Percentiles rank a stretch among this genome's conserved stretches.
Conservation (phyloP, 2,888 invertebrate species). For the Apodemia duryi region DNA sequence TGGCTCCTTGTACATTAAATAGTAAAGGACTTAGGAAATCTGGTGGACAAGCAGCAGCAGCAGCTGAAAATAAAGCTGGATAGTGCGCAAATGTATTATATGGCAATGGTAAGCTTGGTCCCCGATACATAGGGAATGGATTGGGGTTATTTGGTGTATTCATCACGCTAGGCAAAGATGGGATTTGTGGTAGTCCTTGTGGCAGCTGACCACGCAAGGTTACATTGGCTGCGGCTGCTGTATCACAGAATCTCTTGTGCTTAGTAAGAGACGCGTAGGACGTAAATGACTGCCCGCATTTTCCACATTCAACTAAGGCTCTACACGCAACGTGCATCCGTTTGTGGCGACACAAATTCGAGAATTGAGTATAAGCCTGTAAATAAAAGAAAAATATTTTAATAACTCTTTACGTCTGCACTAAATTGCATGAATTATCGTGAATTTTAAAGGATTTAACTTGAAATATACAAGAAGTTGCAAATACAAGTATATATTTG, state of each 20-base stretch:
- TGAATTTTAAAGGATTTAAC: background rate
- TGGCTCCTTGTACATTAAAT: constrained; percentile 79
- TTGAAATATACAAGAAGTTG: background rate
- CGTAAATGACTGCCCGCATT: constrained; percentile 95
- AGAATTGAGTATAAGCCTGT: constrained; percentile 98
- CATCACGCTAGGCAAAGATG: constrained; percentile 66
- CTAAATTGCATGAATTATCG: too few species aligned
- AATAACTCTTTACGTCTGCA: background rate
- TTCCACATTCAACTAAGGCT: constrained; percentile 94
- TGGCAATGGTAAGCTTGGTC: constrained; percentile 80
- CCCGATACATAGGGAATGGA: constrained; percentile 86
- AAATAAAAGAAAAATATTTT: constrained; percentile 44
- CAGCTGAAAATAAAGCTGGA: constrained; percentile 75
- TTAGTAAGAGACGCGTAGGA: constrained; percentile 95
- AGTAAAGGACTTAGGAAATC: constrained; percentile 82
- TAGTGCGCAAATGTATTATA: constrained; percentile 83
- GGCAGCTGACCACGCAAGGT: constrained; percentile 68
- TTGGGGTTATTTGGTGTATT: constrained; percentile 67
- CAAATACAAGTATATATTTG: too few species aligned
- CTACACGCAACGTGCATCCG: constrained; percentile 99
- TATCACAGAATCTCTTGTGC: constrained; percentile 97
- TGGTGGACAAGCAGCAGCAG: constrained; percentile 75
- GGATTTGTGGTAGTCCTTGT: constrained; percentile 62
- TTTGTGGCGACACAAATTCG: constrained; percentile 99
- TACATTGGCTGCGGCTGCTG: constrained; percentile 77